These are phyloP conservation scores for Leptinotarsa defecta DNA, from an alignment of 1,140 invertebrate genomes.

Conservation along the genomic window DNA sequence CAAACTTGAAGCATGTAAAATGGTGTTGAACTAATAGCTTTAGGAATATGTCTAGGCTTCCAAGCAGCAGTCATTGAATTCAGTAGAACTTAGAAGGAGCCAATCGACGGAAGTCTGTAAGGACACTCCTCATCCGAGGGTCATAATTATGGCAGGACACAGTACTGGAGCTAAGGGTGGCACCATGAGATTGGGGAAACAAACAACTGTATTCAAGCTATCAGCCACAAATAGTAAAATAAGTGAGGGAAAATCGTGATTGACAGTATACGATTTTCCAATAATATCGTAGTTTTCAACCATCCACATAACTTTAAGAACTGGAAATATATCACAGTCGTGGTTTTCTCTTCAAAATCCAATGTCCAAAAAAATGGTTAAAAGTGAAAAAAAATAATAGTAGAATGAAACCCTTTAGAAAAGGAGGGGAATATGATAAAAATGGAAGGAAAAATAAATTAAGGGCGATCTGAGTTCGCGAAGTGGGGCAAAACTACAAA, in stretches of 20 bases:
- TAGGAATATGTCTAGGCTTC: conserved; percentile 96
- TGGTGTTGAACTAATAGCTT: conserved; percentile 90
- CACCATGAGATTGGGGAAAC: conserved; percentile 95
- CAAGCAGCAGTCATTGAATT: conserved; percentile 98
- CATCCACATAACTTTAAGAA: too few species aligned
- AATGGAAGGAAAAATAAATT: too few species aligned
- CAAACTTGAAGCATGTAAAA: conserved; percentile 89
- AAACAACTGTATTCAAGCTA: conserved; percentile 78
- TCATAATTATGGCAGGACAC: conserved; percentile 99
- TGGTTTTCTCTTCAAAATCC: too few species aligned
- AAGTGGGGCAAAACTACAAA: too few species aligned
- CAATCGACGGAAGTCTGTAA: conserved; percentile 79
- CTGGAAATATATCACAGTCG: too few species aligned
- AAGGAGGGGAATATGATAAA: too few species aligned
- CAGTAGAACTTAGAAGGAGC: conserved; percentile 79
- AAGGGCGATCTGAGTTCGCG: too few species aligned
- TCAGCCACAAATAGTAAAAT: conserved; percentile 66
- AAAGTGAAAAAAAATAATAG: too few species aligned
- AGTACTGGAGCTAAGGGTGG: conserved; percentile 91
- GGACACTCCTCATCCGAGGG: conserved; percentile 74
- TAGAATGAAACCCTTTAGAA: too few species aligned
- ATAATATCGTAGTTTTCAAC: too few species aligned
- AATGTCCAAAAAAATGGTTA: too few species aligned
- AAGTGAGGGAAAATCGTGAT: conserved; percentile 63
- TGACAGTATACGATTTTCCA: too few species aligned